Base-by-base conservation (phyloP, 2,888 invertebrate species). In the Dryobotodes eremita region DNA sequence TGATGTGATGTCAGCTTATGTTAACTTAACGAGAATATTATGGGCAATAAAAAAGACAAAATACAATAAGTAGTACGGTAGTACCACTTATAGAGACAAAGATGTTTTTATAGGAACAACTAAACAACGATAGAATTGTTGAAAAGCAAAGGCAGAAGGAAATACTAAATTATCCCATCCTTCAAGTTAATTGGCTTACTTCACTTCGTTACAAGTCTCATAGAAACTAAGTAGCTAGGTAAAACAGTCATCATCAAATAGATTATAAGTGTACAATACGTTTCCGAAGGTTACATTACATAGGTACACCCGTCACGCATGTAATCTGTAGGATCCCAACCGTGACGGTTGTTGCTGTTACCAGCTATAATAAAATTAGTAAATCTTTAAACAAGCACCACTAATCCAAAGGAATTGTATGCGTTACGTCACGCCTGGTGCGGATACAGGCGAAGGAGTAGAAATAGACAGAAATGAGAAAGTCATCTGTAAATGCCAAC, bases 231-330 rank as follows among this genome's bases (percentile, higher is more conserved):
- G 53, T 36, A 36, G 10, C 7, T 48, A 31, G 70, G 7, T 20
- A 42, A 71, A 68, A 48, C 75, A 80, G 62, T n/a, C 42, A 57
- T 65, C 71, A 66, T 42, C 71, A 73, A 82, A 74, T 78, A 61
- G 72, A 68, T 71, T 46, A 84, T 42, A 50, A 61, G 77, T 66
- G 61, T 74, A 81, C 77, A 75, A 46, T 76, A 68, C 73, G 59
- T 36, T 55, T 31, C n/a, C 26, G 84, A 85, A 85, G 86, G 86
- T 62, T 76, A 75, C 66, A 42, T 62, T 76, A 73, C 64, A 42
- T n/a, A 57, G n/a, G 59, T 36, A 69, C 36, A 59, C 42, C 46
- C 88, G 75, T 66, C 66, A 81, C 74, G 59, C 75, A 77, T 55
- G 50, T 68, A 79, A 70, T 80, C 26, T 69, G 64, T 57, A 61